Conservation (phyloP, 2,113 vertebrate species). For the Syngnathoides biaculeatus region DNA sequence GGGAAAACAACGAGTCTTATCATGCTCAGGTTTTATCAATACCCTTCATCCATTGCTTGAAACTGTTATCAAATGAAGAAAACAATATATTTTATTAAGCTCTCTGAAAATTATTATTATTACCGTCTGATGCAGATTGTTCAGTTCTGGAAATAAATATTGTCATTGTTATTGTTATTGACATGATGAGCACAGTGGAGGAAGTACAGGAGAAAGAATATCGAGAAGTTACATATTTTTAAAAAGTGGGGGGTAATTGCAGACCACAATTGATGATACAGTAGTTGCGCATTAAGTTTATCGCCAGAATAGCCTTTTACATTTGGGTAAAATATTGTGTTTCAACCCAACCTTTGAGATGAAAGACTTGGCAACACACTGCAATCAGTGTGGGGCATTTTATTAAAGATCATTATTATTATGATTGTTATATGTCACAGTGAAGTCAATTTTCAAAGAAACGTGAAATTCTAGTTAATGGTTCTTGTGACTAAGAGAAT, state of each 20-base stretch:
- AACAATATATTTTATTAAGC: constrained; percentile 9
- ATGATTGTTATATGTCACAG: too few species aligned
- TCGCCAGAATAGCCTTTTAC: too few species aligned
- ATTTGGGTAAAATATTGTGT: too few species aligned
- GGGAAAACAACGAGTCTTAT: constrained; percentile 14
- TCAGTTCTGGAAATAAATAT: neutral
- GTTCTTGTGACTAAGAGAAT: neutral
- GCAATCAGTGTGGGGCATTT: too few species aligned
- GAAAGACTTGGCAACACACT: too few species aligned
- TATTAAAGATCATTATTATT: neutral
- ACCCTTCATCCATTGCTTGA: constrained; percentile 24
- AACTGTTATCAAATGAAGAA: constrained; percentile 17
- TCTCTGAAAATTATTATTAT: neutral
- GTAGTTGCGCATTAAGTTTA: too few species aligned
- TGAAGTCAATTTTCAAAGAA: neutral
- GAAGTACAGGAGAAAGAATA: neutral
- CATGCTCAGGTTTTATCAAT: constrained; percentile 8
- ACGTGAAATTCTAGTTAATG: neutral
- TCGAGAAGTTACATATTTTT: too few species aligned
- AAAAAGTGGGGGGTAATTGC: too few species aligned
- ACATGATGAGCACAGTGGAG: neutral
- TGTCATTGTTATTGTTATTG: too few species aligned
- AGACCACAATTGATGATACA: too few species aligned
- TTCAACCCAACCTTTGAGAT: too few species aligned
- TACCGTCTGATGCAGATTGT: neutral